These are phyloP conservation scores for Halisarca cf. caerulea DNA, from an alignment of 37 sponge, comb jelly and placozoan genomes.

Conservation along the genomic window DNA sequence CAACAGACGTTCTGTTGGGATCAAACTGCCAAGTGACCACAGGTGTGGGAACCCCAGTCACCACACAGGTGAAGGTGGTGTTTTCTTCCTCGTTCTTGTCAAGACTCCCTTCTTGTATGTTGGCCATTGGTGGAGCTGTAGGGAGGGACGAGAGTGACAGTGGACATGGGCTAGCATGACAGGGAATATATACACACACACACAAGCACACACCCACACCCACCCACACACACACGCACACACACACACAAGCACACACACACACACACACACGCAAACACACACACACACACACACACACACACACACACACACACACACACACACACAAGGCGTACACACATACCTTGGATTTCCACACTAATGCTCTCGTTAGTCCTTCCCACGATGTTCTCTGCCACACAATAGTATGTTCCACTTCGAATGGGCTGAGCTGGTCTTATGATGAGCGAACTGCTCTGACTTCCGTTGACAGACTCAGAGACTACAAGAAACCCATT, in stretches of 20 bases:
- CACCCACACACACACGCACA: neutral
- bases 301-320: neutral
- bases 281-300: too few species aligned
- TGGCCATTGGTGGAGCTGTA: neutral
- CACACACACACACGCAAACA: neutral
- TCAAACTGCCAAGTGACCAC: neutral
- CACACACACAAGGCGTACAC: neutral
- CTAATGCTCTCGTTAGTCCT: neutral
- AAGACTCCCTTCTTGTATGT: neutral
- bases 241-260: neutral
- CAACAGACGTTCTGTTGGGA: neutral
- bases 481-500: neutral
- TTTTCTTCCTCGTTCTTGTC: neutral
- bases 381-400: slow-evolving; percentile 5
- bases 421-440: neutral
- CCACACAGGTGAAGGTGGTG: neutral
- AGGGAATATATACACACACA: too few species aligned
- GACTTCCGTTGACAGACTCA: neutral
- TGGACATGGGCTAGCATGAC: too few species aligned
- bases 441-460: neutral
- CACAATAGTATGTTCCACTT: neutral
- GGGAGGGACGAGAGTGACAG: neutral
- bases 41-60: neutral
- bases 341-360: neutral
- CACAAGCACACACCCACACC: too few species aligned